Evolutionary conservation across 2,797 vertebrate genomes (phyloP).

Genomic region (Notamacropus eugenii): DNA sequence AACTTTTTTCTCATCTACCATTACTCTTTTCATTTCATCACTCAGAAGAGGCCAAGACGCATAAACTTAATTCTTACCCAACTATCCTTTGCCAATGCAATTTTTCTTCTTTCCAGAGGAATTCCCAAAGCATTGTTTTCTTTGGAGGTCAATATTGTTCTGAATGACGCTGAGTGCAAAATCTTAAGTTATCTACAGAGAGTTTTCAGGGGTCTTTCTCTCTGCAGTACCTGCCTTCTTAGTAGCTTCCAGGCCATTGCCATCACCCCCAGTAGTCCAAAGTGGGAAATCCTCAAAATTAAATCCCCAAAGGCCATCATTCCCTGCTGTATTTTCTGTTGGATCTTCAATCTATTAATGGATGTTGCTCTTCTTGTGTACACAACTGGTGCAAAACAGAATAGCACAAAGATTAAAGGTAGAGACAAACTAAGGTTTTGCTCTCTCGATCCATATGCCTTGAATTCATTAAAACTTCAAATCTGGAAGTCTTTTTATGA

Average conservation of each 20-base stretch:
- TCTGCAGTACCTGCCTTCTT: background rate
- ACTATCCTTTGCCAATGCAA: too few relatives aligned
- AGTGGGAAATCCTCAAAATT: background rate
- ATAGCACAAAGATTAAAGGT: background rate
- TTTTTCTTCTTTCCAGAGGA: too few relatives aligned
- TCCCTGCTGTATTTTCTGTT: background rate
- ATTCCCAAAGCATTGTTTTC: too few relatives aligned
- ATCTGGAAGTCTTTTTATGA: background rate
- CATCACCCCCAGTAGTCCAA: background rate
- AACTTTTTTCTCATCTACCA: too few relatives aligned
- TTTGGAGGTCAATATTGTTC: background rate
- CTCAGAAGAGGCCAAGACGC: too few relatives aligned
- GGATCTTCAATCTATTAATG: background rate
- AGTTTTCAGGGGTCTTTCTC: background rate
- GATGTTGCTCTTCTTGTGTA: too few relatives aligned
- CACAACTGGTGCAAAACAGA: background rate
- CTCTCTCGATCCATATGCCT: background rate
- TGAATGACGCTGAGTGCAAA: background rate
- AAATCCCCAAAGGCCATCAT: background rate
- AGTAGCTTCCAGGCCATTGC: background rate
- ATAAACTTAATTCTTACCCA: too few relatives aligned
- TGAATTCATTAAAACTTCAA: background rate
- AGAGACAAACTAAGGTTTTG: background rate
- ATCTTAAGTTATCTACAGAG: background rate
- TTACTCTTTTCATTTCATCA: too few relatives aligned